phyloP scores from a whole-genome alignment of 2,113 vertebrate species.

The Elachura formosa region DNA sequence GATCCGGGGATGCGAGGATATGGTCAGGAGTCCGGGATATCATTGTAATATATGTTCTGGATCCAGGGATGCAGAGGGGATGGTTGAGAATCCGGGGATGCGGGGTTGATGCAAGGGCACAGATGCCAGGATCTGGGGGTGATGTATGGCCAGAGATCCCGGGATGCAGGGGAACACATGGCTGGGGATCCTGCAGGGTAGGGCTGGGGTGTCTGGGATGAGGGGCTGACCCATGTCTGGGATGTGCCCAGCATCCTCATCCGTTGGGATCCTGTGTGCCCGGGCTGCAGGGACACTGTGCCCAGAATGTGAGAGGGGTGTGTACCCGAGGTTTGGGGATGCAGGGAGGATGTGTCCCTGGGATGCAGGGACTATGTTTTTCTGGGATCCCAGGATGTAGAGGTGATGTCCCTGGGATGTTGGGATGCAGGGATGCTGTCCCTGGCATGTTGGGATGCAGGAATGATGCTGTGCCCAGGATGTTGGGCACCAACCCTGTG shows the following conservation, averaged over 20 bases:
- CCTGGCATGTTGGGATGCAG: background rate
- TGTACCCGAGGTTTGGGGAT: background rate
- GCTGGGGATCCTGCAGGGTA: background rate
- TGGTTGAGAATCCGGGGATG: background rate
- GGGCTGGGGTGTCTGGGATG: background rate
- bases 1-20: background rate
- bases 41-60: fast-evolving
- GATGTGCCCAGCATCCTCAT: background rate
- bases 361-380: background rate
- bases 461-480: fast-evolving
- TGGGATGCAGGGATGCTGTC: background rate
- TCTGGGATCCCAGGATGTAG: background rate
- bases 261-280: fast-evolving
- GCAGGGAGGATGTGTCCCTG: no score
- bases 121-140: background rate
- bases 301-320: fast-evolving
- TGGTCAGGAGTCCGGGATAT: fast-evolving
- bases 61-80: background rate
- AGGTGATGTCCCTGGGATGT: fast-evolving
- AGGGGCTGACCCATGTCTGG: background rate
- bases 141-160: fast-evolving
- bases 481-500: background rate
- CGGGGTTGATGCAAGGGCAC: background rate
- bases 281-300: fast-evolving
- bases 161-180: no score